Evolutionary conservation across 2,797 vertebrate species (phyloP).

Genomic region (Trematomus bernacchii): DNA sequence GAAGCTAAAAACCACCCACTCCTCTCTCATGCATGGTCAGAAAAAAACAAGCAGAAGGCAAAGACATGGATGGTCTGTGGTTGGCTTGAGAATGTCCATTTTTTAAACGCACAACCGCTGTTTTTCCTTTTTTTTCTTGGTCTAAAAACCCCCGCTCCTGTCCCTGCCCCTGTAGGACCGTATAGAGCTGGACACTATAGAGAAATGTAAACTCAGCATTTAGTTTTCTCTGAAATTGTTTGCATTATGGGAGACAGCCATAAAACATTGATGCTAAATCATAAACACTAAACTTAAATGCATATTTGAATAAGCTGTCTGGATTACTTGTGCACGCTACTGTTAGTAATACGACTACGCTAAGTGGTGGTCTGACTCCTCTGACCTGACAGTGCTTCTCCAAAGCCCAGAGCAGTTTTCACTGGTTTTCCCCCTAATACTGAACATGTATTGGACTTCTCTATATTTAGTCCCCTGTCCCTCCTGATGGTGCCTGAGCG

Average conservation of each 20-base stretch:
- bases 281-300: constrained; percentile 23
- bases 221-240: not conserved
- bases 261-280: constrained; percentile 1
- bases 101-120: constrained; percentile 41
- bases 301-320: not conserved
- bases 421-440: constrained; percentile 77
- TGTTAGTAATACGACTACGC: constrained; percentile 20
- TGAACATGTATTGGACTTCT: constrained; percentile 76
- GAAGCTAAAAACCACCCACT: constrained; percentile 81
- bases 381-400: constrained; percentile 54
- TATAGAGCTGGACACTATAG: constrained; percentile 3
- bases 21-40: constrained; percentile 83
- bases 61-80: constrained; percentile 50
- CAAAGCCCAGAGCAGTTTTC: constrained; percentile 71
- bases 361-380: constrained; percentile 55
- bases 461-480: constrained; percentile 91
- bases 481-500: constrained; percentile 85
- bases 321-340: constrained; percentile 7
- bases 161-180: not conserved
- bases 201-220: constrained; percentile 3
- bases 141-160: constrained; percentile 20
- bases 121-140: constrained; percentile 34
- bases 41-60: constrained; percentile 44
- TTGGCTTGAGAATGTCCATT: constrained; percentile 53
- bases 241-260: not conserved